Evolutionary conservation across 1,140 invertebrate genomes (phyloP).

Genomic region (Rhynchophorus ferrugineus): DNA sequence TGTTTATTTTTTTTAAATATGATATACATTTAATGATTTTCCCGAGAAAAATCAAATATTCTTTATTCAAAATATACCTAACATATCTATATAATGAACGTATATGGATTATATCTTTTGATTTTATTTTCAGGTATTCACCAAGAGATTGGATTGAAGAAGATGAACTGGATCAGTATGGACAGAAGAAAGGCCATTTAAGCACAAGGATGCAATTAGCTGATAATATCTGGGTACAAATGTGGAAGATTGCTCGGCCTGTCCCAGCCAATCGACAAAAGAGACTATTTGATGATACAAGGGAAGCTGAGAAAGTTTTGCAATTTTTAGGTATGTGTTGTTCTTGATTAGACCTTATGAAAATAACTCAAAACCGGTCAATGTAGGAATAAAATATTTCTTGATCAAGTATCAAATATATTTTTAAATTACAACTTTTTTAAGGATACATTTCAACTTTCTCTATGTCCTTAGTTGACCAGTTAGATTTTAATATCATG

Average conservation of each 20-base stretch:
- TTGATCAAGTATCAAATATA: too few relatives aligned
- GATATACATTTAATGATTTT: too few relatives aligned
- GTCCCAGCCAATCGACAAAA: slow-evolving; percentile 83
- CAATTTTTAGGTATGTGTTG: slow-evolving; percentile 56
- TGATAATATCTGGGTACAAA: slow-evolving; percentile 81
- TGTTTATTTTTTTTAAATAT: too few relatives aligned
- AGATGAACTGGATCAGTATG: slow-evolving; percentile 45
- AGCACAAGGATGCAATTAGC: slow-evolving; percentile 87
- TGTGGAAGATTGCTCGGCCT: slow-evolving; percentile 78
- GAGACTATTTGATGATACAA: slow-evolving; percentile 90
- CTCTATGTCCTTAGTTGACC: too few relatives aligned
- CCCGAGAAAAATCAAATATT: too few relatives aligned
- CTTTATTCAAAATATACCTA: too few relatives aligned
- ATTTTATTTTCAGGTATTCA: slow-evolving; percentile 66
- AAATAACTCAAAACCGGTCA: neutral
- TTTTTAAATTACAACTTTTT: too few relatives aligned
- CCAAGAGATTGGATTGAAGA: slow-evolving; percentile 87
- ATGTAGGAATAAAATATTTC: neutral
- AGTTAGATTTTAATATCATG: too few relatives aligned
- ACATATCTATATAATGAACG: too few relatives aligned
- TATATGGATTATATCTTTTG: too few relatives aligned
- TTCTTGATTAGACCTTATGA: neutral
- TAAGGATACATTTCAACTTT: too few relatives aligned
- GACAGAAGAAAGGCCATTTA: slow-evolving; percentile 56
- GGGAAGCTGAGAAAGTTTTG: slow-evolving; percentile 89